Evolutionary conservation across 2,888 invertebrate genomes (phyloP).

Genomic region (Eupithecia inturbata): DNA sequence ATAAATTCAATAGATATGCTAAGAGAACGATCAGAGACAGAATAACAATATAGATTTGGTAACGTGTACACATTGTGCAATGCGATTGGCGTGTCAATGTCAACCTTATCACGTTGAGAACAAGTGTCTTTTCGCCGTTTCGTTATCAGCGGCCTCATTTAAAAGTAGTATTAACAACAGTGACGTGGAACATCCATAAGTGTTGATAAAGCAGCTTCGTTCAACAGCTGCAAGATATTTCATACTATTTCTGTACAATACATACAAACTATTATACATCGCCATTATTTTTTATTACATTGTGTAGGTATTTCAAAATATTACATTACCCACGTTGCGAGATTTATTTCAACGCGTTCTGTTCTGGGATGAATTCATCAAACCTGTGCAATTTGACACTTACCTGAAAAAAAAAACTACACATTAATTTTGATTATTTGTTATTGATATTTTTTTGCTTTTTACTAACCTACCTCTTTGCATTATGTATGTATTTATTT

Average conservation of each 20-base stretch:
- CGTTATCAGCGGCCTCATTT: constrained; percentile 29
- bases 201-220: constrained; percentile 3
- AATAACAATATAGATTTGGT: constrained; percentile 30
- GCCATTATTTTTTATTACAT: not conserved
- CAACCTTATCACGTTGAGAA: constrained; percentile 37
- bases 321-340: not conserved
- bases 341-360: not conserved
- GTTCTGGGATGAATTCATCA: not conserved
- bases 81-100: constrained; percentile 39
- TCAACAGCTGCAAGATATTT: not conserved
- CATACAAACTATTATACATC: not conserved
- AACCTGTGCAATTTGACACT: not conserved
- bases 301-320: not conserved
- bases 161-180: constrained; percentile 15
- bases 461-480: not conserved
- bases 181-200: constrained; percentile 11
- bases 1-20: not conserved
- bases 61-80: constrained; percentile 32
- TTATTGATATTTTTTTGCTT: not conserved
- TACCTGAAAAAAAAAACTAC: constrained; percentile 12
- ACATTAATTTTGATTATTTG: not conserved
- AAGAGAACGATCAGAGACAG: constrained; percentile 15
- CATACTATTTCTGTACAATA: not conserved
- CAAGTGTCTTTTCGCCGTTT: constrained; percentile 26
- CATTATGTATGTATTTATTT: not conserved